phyloP scores from a whole-genome alignment of 2,797 vertebrate genomes.

The Cynopterus sphinx region DNA sequence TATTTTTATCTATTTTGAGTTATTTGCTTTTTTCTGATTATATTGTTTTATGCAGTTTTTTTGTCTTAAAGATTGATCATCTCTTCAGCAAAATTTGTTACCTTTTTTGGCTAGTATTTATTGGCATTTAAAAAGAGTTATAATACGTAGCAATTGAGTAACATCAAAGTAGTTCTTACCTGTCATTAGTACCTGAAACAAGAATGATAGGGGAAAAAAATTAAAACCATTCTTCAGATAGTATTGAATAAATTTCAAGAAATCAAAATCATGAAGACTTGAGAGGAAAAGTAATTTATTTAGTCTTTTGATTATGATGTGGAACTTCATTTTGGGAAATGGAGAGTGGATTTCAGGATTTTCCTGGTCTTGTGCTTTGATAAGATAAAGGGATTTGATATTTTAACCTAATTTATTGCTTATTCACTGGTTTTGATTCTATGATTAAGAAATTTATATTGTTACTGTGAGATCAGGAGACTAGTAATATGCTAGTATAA shows the following conservation, averaged over 20 bases:
- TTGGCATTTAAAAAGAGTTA: slow-evolving; percentile 47
- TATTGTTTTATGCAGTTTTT: not conserved
- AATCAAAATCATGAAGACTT: not conserved
- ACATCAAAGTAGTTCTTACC: not conserved
- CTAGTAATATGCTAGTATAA: not conserved
- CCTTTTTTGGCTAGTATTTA: not conserved
- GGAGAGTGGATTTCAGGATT: not conserved
- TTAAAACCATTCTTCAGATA: not conserved
- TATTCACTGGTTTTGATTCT: not conserved
- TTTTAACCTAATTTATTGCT: not conserved
- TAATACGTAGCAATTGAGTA: not conserved
- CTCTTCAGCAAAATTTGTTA: not conserved
- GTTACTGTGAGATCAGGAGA: not conserved
- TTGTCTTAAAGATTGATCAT: not conserved
- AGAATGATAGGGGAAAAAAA: not conserved
- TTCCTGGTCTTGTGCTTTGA: not conserved
- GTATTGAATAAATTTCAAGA: not conserved
- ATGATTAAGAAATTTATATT: not conserved
- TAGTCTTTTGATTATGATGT: not conserved
- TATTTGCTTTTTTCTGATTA: not conserved
- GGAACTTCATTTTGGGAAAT: not conserved
- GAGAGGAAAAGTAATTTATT: not conserved
- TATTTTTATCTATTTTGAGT: slow-evolving; percentile 20
- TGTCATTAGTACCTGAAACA: not conserved
- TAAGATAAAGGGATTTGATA: not conserved